These are phyloP conservation scores for Hylaeus volcanicus DNA, from an alignment of 1,140 invertebrate genomes.

Conservation along the genomic window DNA sequence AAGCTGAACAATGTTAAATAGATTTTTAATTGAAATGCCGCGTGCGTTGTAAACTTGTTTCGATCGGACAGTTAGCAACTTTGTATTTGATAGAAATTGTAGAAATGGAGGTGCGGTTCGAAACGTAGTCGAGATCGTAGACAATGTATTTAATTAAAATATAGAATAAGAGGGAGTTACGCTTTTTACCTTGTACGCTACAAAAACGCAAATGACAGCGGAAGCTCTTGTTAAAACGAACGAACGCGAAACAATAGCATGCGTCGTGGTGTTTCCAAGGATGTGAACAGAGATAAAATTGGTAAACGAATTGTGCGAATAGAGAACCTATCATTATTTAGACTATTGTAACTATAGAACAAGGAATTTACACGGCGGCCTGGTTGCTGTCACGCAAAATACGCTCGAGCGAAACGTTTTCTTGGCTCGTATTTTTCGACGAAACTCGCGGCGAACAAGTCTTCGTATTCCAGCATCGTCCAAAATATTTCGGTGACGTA, in stretches of 20 bases:
- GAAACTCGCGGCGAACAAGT: slow-evolving; percentile 5
- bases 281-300: too few species aligned
- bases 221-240: too few species aligned
- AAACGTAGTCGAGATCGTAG: neutral
- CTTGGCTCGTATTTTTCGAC: slow-evolving; percentile 1
- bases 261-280: too few species aligned
- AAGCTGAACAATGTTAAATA: neutral
- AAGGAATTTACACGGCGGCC: neutral
- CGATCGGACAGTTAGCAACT: neutral
- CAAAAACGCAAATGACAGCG: too few species aligned
- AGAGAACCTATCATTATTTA: too few species aligned
- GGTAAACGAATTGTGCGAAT: too few species aligned
- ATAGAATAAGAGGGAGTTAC: too few species aligned
- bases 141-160: too few species aligned
- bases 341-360: neutral
- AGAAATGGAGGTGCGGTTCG: too few species aligned
- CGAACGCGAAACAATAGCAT: too few species aligned
- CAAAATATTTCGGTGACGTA: slow-evolving; percentile 61
- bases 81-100: neutral
- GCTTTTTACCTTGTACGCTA: too few species aligned
- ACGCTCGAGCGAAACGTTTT: neutral
- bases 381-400: neutral
- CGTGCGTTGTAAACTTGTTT: too few species aligned
- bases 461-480: slow-evolving; percentile 42
- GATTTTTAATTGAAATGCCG: neutral